Conservation (phyloP, 2,113 vertebrate species). For the Ceratotherium simum region DNA sequence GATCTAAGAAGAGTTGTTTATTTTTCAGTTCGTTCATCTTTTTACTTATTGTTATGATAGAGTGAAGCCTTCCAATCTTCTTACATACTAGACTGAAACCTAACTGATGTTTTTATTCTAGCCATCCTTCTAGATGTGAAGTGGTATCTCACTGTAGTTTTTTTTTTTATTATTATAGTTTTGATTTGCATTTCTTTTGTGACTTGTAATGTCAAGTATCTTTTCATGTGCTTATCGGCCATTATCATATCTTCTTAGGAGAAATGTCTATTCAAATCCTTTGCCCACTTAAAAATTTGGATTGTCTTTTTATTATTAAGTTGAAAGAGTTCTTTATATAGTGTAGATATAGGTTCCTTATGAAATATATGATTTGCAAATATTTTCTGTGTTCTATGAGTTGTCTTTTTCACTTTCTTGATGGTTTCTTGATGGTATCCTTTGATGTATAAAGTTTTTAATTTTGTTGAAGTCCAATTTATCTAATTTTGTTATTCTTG, state of each 20-base stretch:
- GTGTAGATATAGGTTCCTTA: no score
- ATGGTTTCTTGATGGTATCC: not conserved
- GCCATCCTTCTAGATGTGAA: not conserved
- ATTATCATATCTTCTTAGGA: not conserved
- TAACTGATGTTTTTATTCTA: not conserved
- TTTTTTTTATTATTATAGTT: not conserved
- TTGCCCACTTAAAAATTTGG: not conserved
- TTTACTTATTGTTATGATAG: not conserved
- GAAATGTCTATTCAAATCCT: not conserved
- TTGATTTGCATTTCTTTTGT: not conserved
- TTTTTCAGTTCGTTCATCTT: not conserved
- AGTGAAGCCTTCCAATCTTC: not conserved
- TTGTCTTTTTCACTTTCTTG: not conserved
- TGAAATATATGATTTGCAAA: not conserved
- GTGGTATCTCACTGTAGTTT: not conserved
- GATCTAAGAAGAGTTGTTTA: not conserved
- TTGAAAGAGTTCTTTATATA: not conserved
- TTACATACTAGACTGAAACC: not conserved
- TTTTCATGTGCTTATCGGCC: not conserved
- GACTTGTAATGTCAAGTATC: not conserved
- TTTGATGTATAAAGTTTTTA: not conserved
- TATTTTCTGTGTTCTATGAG: not conserved
- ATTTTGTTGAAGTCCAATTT: no score
- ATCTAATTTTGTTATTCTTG: no score
- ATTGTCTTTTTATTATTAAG: not conserved